Evolutionary conservation across 2,113 vertebrate species (phyloP).

Genomic region (Xiphorhynchus elegans): DNA sequence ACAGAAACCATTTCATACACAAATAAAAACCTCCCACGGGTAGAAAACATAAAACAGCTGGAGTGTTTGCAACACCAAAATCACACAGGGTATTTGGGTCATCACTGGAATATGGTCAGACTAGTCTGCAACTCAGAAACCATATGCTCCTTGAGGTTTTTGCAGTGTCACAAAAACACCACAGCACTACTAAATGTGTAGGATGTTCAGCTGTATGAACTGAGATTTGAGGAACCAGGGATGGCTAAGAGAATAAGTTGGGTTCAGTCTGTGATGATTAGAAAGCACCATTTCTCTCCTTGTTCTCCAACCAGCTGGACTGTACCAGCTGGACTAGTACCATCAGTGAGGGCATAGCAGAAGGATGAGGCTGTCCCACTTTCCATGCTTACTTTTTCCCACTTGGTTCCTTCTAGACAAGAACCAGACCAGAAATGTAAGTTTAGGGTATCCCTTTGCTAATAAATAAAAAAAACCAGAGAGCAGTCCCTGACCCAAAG

Average conservation of each 20-base stretch:
- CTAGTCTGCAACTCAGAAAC: neutral
- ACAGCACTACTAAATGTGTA: accelerated
- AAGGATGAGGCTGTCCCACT: neutral
- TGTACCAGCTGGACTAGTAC: accelerated
- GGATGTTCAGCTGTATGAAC: accelerated
- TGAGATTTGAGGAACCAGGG: neutral
- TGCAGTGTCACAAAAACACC: neutral
- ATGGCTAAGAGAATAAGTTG: neutral
- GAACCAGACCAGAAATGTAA: neutral
- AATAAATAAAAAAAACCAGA: neutral
- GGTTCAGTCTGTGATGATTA: neutral
- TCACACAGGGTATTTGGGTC: neutral
- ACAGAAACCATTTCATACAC: neutral
- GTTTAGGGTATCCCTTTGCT: neutral
- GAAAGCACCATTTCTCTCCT: neutral
- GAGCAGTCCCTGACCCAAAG: neutral
- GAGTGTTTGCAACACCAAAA: neutral
- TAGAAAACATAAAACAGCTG: neutral
- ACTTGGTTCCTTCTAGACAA: neutral
- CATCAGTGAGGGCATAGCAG: neutral
- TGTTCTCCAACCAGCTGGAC: neutral
- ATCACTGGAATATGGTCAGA: neutral
- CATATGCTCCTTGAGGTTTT: accelerated
- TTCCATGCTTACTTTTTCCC: neutral
- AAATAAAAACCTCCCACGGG: neutral